Conservation (phyloP, 2,888 invertebrate species). For the Orthonychiurus folsomi region DNA sequence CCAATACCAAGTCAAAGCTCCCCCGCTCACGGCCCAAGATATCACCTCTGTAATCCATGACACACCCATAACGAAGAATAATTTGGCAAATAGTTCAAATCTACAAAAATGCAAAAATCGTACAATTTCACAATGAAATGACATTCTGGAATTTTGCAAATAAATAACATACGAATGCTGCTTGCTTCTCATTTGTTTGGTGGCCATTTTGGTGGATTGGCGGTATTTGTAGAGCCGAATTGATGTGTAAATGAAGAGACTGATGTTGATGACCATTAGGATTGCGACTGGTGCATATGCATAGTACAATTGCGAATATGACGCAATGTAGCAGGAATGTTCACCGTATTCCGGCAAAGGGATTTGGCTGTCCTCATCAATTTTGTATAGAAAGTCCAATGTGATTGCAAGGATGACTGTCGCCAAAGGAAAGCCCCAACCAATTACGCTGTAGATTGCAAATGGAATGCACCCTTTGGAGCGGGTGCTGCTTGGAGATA, state of each 20-base stretch:
- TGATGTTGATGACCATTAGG: constrained; percentile 15
- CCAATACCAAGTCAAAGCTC: background rate
- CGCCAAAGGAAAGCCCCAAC: constrained; percentile 1
- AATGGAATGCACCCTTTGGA: background rate
- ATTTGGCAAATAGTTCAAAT: constrained; percentile 5
- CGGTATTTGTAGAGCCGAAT: background rate
- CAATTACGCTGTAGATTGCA: background rate
- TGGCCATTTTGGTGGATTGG: background rate
- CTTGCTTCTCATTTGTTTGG: background rate
- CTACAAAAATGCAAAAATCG: background rate
- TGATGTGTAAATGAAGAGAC: constrained; percentile 9
- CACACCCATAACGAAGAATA: constrained; percentile 8
- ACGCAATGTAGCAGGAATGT: background rate
- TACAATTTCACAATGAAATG: no score
- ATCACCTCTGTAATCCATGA: constrained; percentile 5
- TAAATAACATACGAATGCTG: constrained; percentile 8
- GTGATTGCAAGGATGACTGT: background rate
- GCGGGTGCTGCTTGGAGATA: background rate
- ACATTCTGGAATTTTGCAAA: background rate
- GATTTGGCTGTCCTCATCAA: constrained; percentile 7
- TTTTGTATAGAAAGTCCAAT: background rate
- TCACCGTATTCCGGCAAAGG: constrained; percentile 6
- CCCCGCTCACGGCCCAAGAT: background rate
- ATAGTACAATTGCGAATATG: background rate
- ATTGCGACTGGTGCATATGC: constrained; percentile 6